These are phyloP conservation scores for Brenthis daphne DNA, from an alignment of 2,888 invertebrate species.

Conservation along the genomic window DNA sequence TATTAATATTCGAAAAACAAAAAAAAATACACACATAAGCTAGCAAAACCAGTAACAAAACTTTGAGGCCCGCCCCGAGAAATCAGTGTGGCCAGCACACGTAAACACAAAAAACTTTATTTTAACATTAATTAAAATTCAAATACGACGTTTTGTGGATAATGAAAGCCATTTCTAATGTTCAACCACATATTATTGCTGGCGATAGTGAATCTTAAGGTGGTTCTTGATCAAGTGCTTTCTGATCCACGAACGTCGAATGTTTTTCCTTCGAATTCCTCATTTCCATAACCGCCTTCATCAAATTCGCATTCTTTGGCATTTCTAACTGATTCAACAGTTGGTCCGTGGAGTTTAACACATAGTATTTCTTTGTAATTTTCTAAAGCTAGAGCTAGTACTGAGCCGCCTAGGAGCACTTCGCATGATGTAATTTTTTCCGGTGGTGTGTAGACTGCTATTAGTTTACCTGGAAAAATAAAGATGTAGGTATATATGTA, in stretches of 20 bases:
- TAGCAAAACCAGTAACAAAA: conserved; percentile 28
- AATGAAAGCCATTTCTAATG: conserved; percentile 17
- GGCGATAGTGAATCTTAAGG: conserved; percentile 23
- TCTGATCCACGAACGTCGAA: conserved; percentile 81
- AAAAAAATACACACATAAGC: conserved; percentile 14
- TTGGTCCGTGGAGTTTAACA: conserved; percentile 80
- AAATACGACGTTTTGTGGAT: background rate
- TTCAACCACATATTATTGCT: conserved; percentile 39
- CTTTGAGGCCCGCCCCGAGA: conserved; percentile 37
- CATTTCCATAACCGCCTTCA: conserved; percentile 73
- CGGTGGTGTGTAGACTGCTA: conserved; percentile 91
- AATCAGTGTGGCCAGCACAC: conserved; percentile 41
- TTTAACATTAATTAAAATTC: conserved; percentile 2
- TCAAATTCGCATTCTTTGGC: conserved; percentile 78
- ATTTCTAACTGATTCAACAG: conserved; percentile 60
- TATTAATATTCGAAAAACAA: background rate
- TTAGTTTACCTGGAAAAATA: conserved; percentile 84
- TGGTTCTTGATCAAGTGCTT: conserved; percentile 57
- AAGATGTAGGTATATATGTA: background rate
- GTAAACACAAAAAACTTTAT: conserved; percentile 17
- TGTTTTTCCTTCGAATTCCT: conserved; percentile 57
- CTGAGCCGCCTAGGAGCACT: conserved; percentile 87
- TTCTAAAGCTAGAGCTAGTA: conserved; percentile 86
- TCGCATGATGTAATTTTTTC: conserved; percentile 89
- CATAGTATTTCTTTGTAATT: conserved; percentile 85